Percentiles rank a stretch among this genome's conserved stretches.
Evolutionary conservation across 2,888 invertebrate species (phyloP).

Genomic region (Taphrorychus bicolor): DNA sequence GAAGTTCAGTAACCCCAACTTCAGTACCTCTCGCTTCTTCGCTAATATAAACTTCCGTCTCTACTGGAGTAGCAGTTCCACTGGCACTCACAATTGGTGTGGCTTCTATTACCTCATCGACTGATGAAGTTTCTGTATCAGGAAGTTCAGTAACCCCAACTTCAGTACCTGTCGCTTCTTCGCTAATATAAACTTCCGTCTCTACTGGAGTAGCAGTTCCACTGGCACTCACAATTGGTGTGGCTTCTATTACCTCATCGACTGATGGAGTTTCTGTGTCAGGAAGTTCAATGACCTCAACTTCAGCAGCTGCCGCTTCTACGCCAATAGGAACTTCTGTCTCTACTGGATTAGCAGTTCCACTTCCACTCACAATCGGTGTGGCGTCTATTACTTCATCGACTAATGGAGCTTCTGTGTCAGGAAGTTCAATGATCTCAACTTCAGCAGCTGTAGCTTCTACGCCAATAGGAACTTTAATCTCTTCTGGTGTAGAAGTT

Average conservation of each 20-base stretch:
- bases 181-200: background rate
- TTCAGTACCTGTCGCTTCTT: background rate
- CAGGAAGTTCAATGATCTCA: constrained; percentile 2
- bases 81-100: too few species aligned
- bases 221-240: too few species aligned
- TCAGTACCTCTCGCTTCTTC: background rate
- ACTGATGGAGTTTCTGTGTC: background rate
- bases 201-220: background rate
- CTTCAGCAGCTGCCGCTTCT: background rate
- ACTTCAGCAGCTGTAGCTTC: background rate
- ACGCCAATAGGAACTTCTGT: background rate
- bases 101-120: too few species aligned
- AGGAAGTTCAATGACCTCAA: constrained; percentile 3
- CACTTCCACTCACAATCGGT: background rate
- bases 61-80: too few species aligned
- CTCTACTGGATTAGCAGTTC: background rate
- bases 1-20: too few species aligned
- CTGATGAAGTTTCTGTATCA: too few species aligned
- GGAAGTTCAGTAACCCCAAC: too few species aligned
- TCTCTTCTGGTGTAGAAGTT: background rate
- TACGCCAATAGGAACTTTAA: background rate
- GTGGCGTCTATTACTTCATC: background rate
- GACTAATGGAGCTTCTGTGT: background rate
- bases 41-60: background rate
- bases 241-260: background rate